A percentile compares a stretch with the other conserved stretches of the same genome.
These are phyloP conservation scores for Rhabdornis inornatus DNA, from an alignment of 2,113 vertebrate species.

Conservation along the genomic window DNA sequence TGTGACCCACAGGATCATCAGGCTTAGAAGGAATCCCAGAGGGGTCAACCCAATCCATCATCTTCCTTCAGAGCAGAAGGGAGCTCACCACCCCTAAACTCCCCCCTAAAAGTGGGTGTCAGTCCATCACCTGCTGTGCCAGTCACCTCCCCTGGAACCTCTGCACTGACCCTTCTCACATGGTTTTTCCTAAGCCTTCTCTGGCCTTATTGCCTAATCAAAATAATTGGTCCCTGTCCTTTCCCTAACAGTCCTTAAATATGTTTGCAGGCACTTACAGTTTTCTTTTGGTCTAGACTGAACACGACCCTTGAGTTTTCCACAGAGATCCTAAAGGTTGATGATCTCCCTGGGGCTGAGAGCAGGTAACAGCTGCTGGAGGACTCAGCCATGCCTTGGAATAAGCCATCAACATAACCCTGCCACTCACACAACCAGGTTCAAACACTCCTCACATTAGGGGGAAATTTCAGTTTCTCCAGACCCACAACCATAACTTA, in stretches of 20 bases:
- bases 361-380: conserved; percentile 11
- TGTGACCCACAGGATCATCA: not conserved
- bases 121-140: not conserved
- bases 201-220: not conserved
- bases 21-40: not conserved
- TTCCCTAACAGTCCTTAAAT: not conserved
- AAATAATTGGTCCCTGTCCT: conserved; percentile 48
- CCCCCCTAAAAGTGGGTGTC: not conserved
- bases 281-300: conserved; percentile 62
- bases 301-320: conserved; percentile 16
- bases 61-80: not conserved
- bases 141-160: not conserved
- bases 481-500: not conserved
- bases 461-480: conserved; percentile 19
- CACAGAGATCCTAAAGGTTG: not conserved
- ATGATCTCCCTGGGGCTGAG: conserved; percentile 6
- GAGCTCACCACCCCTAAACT: not conserved
- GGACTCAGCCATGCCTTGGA: not conserved
- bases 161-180: not conserved
- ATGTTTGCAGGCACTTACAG: conserved; percentile 20
- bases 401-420: not conserved
- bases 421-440: conserved; percentile 25
- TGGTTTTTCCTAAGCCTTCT: not conserved
- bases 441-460: not conserved
- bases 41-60: not conserved